These are phyloP conservation scores for Rana temporaria DNA, from an alignment of 2,113 vertebrate genomes.

Conservation along the genomic window DNA sequence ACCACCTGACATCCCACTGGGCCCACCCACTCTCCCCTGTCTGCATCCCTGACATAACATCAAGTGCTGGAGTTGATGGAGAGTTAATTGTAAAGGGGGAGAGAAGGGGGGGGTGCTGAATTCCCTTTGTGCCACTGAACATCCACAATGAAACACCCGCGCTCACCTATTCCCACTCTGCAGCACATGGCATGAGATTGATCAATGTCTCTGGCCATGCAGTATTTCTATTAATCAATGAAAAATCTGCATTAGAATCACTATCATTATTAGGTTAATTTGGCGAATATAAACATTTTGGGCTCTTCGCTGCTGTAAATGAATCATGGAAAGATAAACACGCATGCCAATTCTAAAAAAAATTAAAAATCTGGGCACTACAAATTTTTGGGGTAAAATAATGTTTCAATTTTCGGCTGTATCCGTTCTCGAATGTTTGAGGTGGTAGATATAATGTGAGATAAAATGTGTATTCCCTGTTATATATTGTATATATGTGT, in stretches of 20 bases:
- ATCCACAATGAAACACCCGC: not conserved
- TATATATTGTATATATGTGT: too few species aligned
- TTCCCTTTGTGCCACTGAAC: constrained; percentile 25
- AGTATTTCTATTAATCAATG: constrained; percentile 6
- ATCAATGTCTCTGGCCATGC: not conserved
- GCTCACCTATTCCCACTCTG: constrained; percentile 6
- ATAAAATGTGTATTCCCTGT: too few species aligned
- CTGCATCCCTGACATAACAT: constrained; percentile 26
- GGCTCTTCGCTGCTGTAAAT: not conserved
- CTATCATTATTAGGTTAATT: not conserved
- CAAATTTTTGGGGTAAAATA: too few species aligned
- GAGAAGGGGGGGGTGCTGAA: not conserved
- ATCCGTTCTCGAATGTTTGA: too few species aligned
- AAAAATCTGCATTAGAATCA: not conserved
- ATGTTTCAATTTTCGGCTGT: too few species aligned
- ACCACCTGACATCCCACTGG: not conserved
- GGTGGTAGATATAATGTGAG: too few species aligned
- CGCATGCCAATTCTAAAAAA: too few species aligned
- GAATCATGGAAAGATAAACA: not conserved
- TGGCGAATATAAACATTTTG: not conserved
- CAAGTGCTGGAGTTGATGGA: constrained; percentile 34
- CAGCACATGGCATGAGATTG: not conserved
- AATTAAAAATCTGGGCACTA: too few species aligned
- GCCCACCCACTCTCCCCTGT: not conserved
- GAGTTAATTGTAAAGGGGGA: constrained; percentile 32